Conservation (phyloP, 1,140 invertebrate species). For the Trypoxylus dichotomus region DNA sequence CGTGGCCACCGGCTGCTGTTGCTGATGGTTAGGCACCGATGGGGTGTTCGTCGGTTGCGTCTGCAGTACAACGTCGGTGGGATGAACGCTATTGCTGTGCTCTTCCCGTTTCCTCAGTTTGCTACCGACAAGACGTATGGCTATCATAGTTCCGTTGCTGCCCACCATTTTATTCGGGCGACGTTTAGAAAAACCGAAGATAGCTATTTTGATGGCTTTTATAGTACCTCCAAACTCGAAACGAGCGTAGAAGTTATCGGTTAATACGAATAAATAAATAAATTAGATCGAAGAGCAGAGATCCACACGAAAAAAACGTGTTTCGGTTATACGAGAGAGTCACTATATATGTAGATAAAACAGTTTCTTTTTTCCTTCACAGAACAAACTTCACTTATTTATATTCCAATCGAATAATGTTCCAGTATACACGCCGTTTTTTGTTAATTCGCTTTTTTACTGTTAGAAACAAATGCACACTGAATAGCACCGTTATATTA, state of each 20-base stretch:
- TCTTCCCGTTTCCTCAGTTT: slow-evolving; percentile 83
- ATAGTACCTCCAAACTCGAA: not conserved
- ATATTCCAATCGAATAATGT: too few species aligned
- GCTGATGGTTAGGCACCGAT: slow-evolving; percentile 38
- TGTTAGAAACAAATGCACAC: not conserved
- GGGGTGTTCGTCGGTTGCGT: slow-evolving; percentile 49
- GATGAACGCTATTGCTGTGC: slow-evolving; percentile 65
- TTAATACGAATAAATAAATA: too few species aligned
- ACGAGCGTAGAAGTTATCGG: not conserved
- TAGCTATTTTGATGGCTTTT: slow-evolving; percentile 47
- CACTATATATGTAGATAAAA: too few species aligned
- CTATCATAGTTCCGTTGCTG: slow-evolving; percentile 79
- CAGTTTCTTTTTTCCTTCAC: too few species aligned
- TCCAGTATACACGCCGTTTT: not conserved
- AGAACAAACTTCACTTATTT: too few species aligned
- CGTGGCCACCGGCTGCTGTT: slow-evolving; percentile 27
- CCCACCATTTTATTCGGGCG: slow-evolving; percentile 65
- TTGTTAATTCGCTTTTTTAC: not conserved
- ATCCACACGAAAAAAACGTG: too few species aligned
- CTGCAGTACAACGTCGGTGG: slow-evolving; percentile 65
- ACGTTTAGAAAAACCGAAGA: slow-evolving; percentile 48
- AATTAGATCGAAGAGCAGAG: too few species aligned
- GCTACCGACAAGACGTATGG: slow-evolving; percentile 84
- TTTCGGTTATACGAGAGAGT: too few species aligned
- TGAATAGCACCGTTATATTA: not conserved